Base-by-base conservation (phyloP, 1,140 invertebrate genomes). In the Ostrea denselamellosa region DNA sequence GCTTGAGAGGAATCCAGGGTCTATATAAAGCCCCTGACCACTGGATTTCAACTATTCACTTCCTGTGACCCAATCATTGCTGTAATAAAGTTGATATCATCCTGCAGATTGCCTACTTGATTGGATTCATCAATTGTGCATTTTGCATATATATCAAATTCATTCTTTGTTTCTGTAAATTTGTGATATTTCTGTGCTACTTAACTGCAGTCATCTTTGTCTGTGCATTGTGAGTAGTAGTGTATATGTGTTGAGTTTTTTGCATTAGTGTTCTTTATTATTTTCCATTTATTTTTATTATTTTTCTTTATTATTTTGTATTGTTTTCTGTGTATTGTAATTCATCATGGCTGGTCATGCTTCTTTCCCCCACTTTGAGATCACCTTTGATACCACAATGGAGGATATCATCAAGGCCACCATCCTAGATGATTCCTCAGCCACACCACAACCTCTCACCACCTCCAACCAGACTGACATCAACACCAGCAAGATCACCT, bases 331-430 rank as follows among this genome's bases (percentile, higher is more conserved):
- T 17, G 8, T 81, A 17, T n/a, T 9, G 56, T 58, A 12, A 62
- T 62, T n/a, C 58, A 62, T 14, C 58, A 62, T 62, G 58, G 58
- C 58, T n/a, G 14, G 5, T 62, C 12, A 12, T 62, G 14, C 58
- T 14, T 83, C 82, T 10, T 51, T 34, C 0, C 34, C 52, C 51
- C 28, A 25, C 34, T 0, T 83, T 0, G 19, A 12, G 28, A 53
- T 83, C 82, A 83, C 8, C 25, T 22, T 51, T 19, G 17, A 12
- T 10, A 83, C 82, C n/a, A 83, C 82, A 4, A 34, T 83, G 14
- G 82, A 83, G 44, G 82, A 83, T 19, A 51, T 83, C 82, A 83
- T 83, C 34, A 53, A 44, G n/a, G 82, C 82, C 82, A 83, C 82
- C 52, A 83, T 83, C 34, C n/a, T 83, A 10, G n/a, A 83, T 1